Conservation (phyloP, 1,140 invertebrate species). For the Drosophila trapezifrons region DNA sequence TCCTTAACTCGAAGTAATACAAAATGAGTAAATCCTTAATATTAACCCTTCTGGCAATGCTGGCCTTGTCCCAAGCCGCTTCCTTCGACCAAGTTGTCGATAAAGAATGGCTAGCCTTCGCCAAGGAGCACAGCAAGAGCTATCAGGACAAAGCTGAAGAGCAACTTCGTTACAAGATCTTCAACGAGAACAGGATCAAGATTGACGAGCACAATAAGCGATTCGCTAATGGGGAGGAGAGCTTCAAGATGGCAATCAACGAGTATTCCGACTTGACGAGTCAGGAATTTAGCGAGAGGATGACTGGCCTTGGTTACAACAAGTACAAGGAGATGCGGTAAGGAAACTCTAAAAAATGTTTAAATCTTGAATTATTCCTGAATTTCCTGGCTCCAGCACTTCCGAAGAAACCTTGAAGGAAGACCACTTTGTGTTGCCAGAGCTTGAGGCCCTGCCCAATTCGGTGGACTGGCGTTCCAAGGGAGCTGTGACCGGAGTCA, state of each 20-base stretch:
- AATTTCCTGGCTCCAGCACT: neutral
- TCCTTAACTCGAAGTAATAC: neutral
- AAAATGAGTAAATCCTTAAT: neutral
- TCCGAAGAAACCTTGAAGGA: neutral
- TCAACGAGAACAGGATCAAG: neutral
- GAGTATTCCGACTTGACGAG: conserved; percentile 2
- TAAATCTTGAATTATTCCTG: neutral
- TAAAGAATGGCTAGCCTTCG: neutral
- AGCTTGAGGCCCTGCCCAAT: neutral
- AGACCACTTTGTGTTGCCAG: neutral
- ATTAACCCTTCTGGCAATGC: neutral
- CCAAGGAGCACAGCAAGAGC: neutral
- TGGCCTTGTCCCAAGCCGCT: neutral
- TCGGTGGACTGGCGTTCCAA: conserved; percentile 1
- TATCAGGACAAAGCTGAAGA: neutral
- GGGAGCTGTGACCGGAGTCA: conserved; percentile 10
- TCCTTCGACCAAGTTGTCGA: neutral
- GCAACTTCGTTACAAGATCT: neutral
- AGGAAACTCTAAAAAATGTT: neutral
- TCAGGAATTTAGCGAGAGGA: conserved; percentile 3
- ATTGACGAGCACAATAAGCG: neutral
- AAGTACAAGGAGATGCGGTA: conserved; percentile 1
- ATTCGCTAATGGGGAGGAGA: neutral
- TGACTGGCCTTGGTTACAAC: neutral
- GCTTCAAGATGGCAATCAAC: conserved; percentile 5